Evolutionary conservation across 53 echinoderm and acorn worm species (phyloP).

Genomic region (Astropecten irregularis): DNA sequence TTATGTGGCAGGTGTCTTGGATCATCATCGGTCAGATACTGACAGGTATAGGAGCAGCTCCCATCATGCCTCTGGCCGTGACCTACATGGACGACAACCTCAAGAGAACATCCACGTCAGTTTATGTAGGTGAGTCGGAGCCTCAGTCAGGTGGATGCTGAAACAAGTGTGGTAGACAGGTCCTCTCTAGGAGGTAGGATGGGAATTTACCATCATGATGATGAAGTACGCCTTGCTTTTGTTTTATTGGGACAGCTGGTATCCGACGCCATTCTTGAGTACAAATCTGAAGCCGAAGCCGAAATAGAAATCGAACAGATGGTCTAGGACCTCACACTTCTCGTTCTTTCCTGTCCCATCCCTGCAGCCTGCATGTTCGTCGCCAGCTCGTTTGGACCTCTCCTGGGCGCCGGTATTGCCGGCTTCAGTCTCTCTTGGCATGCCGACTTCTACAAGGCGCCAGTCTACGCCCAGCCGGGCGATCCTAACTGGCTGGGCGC

Average conservation of each 20-base stretch:
- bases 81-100: constrained; percentile 91
- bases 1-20: constrained; percentile 72
- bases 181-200: no score
- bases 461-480: constrained; percentile 14
- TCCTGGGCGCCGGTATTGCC: constrained; percentile 21
- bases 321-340: no score
- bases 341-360: no score
- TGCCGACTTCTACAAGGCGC: constrained; percentile 42
- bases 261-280: no score
- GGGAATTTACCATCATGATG: no score
- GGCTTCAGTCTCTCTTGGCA: constrained; percentile 42
- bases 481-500: constrained; percentile 84
- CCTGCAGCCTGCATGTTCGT: constrained; percentile 44
- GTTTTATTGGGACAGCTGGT: no score
- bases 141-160: no score
- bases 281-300: no score
- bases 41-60: constrained; percentile 49
- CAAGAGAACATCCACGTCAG: constrained; percentile 52
- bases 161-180: no score
- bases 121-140: constrained; percentile 86
- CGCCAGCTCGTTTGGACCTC: constrained; percentile 37
- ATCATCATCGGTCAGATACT: constrained; percentile 80
- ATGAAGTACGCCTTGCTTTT: no score
- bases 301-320: no score
- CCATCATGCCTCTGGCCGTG: constrained; percentile 71